Evolutionary conservation across 2,113 vertebrate species (phyloP).

Genomic region (Nothocercus nigrocapillus): DNA sequence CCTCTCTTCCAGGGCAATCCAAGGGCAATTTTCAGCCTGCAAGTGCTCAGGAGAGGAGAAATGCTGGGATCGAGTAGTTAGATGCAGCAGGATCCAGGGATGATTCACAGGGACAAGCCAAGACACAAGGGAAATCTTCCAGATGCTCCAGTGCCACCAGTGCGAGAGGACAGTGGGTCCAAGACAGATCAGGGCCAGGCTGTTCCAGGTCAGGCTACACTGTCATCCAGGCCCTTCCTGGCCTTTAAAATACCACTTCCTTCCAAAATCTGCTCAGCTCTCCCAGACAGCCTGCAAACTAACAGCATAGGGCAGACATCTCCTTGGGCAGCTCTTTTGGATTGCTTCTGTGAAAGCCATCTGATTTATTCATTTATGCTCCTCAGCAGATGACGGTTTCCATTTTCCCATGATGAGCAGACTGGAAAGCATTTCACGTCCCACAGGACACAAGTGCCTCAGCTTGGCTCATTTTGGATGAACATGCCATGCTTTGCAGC

Average conservation of each 20-base stretch:
- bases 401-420: not conserved
- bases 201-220: not conserved
- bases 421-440: not conserved
- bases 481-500: not conserved
- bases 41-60: fast-evolving
- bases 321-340: not conserved
- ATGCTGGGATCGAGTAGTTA: not conserved
- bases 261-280: not conserved
- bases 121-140: not conserved
- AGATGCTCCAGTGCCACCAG: not conserved
- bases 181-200: not conserved
- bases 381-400: not conserved
- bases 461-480: not conserved
- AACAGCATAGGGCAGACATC: not conserved
- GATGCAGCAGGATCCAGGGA: not conserved
- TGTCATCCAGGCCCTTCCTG: not conserved
- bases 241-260: not conserved
- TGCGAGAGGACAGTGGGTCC: not conserved
- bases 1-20: not conserved
- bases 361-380: not conserved
- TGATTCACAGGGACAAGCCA: not conserved
- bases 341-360: not conserved
- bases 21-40: not conserved
- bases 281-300: not conserved
- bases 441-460: not conserved